Evolutionary conservation across 2,888 invertebrate genomes (phyloP), one percentile per base, ranked within the genome.

Genomic region (Archips crataeganus): DNA sequence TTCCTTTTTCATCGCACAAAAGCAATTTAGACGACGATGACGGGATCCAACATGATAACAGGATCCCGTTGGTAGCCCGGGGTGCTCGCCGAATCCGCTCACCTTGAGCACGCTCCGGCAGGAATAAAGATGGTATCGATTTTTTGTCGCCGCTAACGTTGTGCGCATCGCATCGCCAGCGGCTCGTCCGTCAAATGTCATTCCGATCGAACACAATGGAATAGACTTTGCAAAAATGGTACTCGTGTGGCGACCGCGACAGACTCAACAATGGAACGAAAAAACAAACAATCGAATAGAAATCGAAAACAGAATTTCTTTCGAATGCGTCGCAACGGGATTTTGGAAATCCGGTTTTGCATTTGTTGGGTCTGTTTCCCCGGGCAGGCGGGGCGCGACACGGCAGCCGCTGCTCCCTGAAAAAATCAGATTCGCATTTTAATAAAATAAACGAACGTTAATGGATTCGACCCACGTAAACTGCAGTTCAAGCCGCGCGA

Each of bases 251-350:
- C 85, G 84, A 86, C 85, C 85, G 81, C 88, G 87, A 85, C 88
- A 81, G 84, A 82, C 82, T 82, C 87, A 88, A 93, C 93, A 94
- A 93, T 93, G 91, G 89, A 80, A 78, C 80, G 84, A 92, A 93
- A 91, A 93, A 93, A 93, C 91, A 92, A 94, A 93, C 93, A 93
- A 90, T 92, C 88, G 85, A 90, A 93, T 93, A 93, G 93, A 94
- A 94, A 94, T 92, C 92, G 93, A 94, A 93, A 94, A 94, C 92
- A 90, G 88, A 90, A 89, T 89, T 90, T 92, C 90, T 92, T 92
- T 88, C 85, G 86, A 88, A 88, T 89, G 90, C 91, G 85, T 88
- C 86, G 79, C 85, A 94, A 94, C 93, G 93, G 94, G 93, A 94
- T 93, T 94, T 94, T 90, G 91, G 90, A 92, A 93, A 93, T 93